Percentiles rank a stretch among this genome's conserved stretches.
These are phyloP conservation scores for Clarias magur DNA, from an alignment of 2,113 vertebrate species.

Conservation along the genomic window DNA sequence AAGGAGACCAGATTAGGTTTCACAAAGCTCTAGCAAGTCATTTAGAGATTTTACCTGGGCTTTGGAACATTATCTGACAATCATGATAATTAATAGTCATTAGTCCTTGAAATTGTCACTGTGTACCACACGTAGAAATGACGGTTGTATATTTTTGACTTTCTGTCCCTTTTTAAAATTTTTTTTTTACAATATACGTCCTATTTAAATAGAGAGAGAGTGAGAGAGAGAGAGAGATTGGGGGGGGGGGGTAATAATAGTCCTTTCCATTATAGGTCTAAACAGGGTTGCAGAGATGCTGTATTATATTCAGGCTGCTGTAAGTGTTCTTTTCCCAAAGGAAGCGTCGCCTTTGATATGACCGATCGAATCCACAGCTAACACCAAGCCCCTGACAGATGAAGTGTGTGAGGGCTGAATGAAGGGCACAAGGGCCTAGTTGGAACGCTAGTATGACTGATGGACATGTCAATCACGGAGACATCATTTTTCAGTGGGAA, in stretches of 20 bases:
- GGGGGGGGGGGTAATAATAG: slow-evolving; percentile 16
- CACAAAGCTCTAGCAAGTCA: background rate
- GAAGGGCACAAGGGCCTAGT: slow-evolving; percentile 61
- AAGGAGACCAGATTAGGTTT: background rate
- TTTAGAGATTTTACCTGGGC: background rate
- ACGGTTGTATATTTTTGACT: background rate
- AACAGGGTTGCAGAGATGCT: background rate
- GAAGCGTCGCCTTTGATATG: slow-evolving; percentile 36
- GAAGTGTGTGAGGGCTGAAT: slow-evolving; percentile 54
- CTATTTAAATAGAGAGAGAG: background rate
- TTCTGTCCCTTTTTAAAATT: too few species aligned
- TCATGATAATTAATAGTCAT: background rate
- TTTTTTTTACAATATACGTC: background rate
- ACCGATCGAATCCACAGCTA: slow-evolving; percentile 53
- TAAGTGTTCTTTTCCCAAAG: slow-evolving; percentile 42
- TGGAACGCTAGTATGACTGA: slow-evolving; percentile 68
- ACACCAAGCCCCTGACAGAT: slow-evolving; percentile 60
- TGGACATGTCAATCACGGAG: slow-evolving; percentile 65
- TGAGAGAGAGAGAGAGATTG: background rate
- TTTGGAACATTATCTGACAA: background rate
- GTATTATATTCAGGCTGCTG: slow-evolving; percentile 17
- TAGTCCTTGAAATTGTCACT: background rate
- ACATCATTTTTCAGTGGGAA: slow-evolving; percentile 61
- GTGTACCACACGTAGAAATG: background rate
- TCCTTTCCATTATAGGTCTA: slow-evolving; percentile 18